Base-by-base conservation (phyloP, 2,797 vertebrate genomes). In the Valencia hispanica region DNA sequence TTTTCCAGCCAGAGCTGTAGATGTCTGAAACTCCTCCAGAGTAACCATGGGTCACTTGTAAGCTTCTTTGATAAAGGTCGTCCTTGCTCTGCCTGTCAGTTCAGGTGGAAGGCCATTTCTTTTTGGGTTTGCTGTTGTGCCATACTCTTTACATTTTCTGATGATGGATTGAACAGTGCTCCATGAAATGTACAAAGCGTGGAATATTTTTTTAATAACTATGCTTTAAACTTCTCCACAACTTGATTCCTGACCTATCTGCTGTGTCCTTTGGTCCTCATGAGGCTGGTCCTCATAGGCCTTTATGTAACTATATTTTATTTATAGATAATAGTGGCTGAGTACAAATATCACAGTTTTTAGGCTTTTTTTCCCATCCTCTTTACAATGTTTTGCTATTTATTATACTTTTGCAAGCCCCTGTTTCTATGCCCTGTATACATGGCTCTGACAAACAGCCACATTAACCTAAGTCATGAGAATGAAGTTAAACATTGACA, bases 391-490 rank as follows among this genome's bases (percentile, higher is more conserved):
- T 22, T 65, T 2, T 9, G 9, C 9, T 39, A 36, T 22, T 39
- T 65, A 15, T 25, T 65, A 65, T 39, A 12, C 25, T 68, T n/a
- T 43, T n/a, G 10, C 39, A n/a, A 41, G 12, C 2, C 1, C 0
- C 18, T 76, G 55, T 77, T 79, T 84, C 55, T 65, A 78, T 74
- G 59, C 74, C 74, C 72, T 74, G 43, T 57, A 61, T 70, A 43
- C 32, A 75, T 77, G 79, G 76, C 69, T 55, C 5, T 68, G 41
- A 81, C 63, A 77, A 57, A 74, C 47, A 79, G 66, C 53, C 72
- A 79, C 61, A 61, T 80, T 8, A 82, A 68, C 79, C 22, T 78
- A 71, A 88, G 87, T 88, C 78, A 77, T 65, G 72, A 79, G 50
- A 68, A 70, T 53, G 74, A 90, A 77, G 89, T 88, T 84, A 85